A percentile compares a stretch with the other conserved stretches of the same genome.
Conservation (phyloP, 2,113 vertebrate genomes). For the Ailuropoda melanoleuca region DNA sequence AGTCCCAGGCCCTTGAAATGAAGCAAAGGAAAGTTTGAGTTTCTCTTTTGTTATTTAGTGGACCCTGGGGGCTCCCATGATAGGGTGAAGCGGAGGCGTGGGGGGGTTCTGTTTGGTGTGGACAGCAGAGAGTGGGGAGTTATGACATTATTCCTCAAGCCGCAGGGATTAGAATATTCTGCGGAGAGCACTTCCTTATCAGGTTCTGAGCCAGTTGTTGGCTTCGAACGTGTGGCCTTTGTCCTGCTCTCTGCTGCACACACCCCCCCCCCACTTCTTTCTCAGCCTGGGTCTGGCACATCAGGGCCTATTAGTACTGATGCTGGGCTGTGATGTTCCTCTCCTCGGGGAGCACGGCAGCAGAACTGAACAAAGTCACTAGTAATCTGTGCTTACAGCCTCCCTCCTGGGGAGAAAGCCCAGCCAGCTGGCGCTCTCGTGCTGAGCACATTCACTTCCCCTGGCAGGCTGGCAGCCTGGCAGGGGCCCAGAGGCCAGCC, state of each 20-base stretch:
- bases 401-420: conserved; percentile 18
- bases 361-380: conserved; percentile 75
- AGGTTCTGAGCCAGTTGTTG: not conserved
- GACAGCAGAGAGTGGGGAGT: not conserved
- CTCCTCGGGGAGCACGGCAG: conserved; percentile 14
- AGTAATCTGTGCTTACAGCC: conserved; percentile 53
- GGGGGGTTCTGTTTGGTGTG: not conserved
- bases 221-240: conserved; percentile 44
- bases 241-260: not conserved
- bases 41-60: conserved; percentile 16
- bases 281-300: not conserved
- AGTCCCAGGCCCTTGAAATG: conserved; percentile 76
- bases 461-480: conserved; percentile 13
- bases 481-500: conserved; percentile 25
- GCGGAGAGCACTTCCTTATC: not conserved
- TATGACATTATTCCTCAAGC: not conserved
- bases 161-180: too few relatives aligned
- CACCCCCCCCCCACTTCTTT: not conserved
- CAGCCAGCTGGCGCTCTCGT: conserved; percentile 15
- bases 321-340: conserved; percentile 4
- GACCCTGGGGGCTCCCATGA: not conserved
- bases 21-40: conserved; percentile 68
- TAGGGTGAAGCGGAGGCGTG: not conserved
- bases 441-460: conserved; percentile 52
- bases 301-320: conserved; percentile 58